Evolutionary conservation across 2,113 vertebrate genomes (phyloP), one percentile per base, ranked within the genome.

Genomic region (Rallus limicola): DNA sequence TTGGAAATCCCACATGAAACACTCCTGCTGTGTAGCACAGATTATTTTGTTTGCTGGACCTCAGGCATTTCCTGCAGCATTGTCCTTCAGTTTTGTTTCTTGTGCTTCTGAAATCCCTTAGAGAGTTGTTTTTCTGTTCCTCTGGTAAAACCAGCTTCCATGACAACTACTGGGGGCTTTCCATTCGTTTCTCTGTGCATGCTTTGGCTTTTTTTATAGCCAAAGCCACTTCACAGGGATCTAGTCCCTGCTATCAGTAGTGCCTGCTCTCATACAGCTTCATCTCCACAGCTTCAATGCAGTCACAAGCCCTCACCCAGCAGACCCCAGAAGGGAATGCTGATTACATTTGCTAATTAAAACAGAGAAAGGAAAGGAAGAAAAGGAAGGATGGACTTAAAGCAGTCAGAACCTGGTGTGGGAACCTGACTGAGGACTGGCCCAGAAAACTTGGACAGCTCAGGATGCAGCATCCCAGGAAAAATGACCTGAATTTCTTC

Each of bases 151-250:
- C 5, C 59, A 74, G 8, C 83, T 81, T 56, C 53, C n/a, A 3
- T 52, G 40, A 21, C 31, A 46, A 6, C n/a, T 56, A 1, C 7
- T 8, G 13, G 79, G 89, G 76, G 46, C 36, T 95, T 95, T 77
- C 87, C 82, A 8, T 52, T 16, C 0, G 17, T 34, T 86, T 90
- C 50, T 36, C 26, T 44, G 4, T 0, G 1, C 13, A 7, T 1
- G 2, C 9, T 56, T 11, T 9, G 42, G 20, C 17, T 20, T 44
- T 75, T 36, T 87, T 72, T 19, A 5, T 11, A 15, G 34, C 71
- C 44, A 10, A 56, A 59, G 6, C 23, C 16, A 13, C 15, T 83
- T 70, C 36, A 28, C 3, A 9, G 16, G 48, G 72, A 12, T 14
- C 3, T 4, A 24, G 31, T 36, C 56, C 28, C 56, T 55, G 72